Percentiles rank a stretch among this genome's conserved stretches.
Conservation (phyloP, 2,113 vertebrate genomes). For the Silurus glanis region DNA sequence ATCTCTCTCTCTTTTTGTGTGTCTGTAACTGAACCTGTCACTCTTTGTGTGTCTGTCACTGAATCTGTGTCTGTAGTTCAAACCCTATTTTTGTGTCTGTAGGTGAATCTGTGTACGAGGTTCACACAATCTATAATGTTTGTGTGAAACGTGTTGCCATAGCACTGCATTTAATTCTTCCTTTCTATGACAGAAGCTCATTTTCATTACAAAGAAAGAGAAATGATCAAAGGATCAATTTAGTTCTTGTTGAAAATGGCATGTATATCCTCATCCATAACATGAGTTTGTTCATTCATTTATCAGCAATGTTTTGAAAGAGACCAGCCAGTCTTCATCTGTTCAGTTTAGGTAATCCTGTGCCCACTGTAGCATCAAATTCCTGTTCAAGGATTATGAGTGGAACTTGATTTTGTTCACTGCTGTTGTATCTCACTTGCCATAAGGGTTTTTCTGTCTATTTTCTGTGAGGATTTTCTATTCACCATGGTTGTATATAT, state of each 20-base stretch:
- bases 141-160: not conserved
- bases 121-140: not conserved
- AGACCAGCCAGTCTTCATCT: not conserved
- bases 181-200: not conserved
- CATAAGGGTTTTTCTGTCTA: not conserved
- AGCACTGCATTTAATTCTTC: not conserved
- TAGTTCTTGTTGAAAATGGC: not conserved
- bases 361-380: not conserved
- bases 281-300: not conserved
- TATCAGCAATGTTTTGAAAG: not conserved
- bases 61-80: not conserved
- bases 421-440: not conserved
- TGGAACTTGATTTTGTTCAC: not conserved
- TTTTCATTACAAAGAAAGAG: not conserved
- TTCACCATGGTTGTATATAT: not conserved
- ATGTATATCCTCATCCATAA: not conserved
- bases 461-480: not conserved
- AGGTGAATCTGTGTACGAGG: not conserved
- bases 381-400: not conserved
- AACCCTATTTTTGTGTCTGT: not conserved
- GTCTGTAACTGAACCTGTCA: too few species aligned
- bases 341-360: not conserved
- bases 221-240: not conserved
- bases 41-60: not conserved
- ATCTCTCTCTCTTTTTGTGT: slow-evolving; percentile 9